Evolutionary conservation across 2,888 invertebrate species (phyloP).

Genomic region (Nipponacmea schrenckii): DNA sequence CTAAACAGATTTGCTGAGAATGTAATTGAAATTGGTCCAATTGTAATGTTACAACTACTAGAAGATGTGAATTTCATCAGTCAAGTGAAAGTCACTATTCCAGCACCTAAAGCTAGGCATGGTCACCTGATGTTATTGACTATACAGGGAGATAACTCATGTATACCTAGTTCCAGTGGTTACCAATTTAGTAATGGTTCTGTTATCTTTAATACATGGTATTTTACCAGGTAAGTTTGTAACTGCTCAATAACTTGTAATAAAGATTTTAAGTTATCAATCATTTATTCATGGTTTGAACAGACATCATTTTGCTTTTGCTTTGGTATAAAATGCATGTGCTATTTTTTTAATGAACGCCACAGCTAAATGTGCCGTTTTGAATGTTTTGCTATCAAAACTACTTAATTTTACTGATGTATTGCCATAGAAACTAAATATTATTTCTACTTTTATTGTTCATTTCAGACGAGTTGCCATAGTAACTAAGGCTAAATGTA

Average conservation of each 20-base stretch:
- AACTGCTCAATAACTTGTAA: background rate
- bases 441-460: too few species aligned
- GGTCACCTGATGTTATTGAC: conserved; percentile 58
- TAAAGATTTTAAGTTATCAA: background rate
- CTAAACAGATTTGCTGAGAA: conserved; percentile 41
- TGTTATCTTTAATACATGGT: conserved; percentile 56
- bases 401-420: too few species aligned
- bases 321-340: too few species aligned
- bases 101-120: conserved; percentile 48
- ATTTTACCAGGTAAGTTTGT: conserved; percentile 56
- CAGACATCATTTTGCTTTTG: too few species aligned
- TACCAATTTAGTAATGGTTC: conserved; percentile 52
- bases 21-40: conserved; percentile 56
- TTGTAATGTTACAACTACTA: conserved; percentile 45
- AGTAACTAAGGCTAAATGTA: conserved; percentile 59
- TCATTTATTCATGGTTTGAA: too few species aligned
- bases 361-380: too few species aligned
- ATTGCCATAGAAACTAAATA: too few species aligned
- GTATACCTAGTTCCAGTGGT: conserved; percentile 53
- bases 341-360: too few species aligned
- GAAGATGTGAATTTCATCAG: conserved; percentile 42
- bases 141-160: conserved; percentile 60
- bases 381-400: too few species aligned
- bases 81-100: conserved; percentile 58
- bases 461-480: conserved; percentile 56